Evolutionary conservation across 1,140 invertebrate genomes (phyloP), one percentile per base, ranked within the genome.

Genomic region (Lepidurus packardi): DNA sequence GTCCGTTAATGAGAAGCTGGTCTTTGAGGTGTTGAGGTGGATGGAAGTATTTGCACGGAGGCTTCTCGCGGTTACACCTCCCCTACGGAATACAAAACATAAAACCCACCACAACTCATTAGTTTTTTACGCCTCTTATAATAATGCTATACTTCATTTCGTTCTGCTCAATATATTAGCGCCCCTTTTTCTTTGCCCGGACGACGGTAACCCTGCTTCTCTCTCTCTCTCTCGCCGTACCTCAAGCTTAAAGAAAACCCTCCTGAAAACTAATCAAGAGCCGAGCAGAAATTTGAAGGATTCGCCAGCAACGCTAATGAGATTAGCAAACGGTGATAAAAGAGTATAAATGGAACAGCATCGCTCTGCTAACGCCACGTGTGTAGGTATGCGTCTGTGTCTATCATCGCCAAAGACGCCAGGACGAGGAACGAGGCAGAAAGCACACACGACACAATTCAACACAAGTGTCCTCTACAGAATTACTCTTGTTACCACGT

Each of bases 11-110:
- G 85, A 99, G 89, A 84, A 99, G 90, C 89, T 99, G 98, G 88
- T 99, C 98, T 89, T 99, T 98, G 81, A 99, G 90, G 87, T 99
- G 98, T 86, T 99, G 97, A 81, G 98, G 98, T 81, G 97, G 97
- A 89, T 99, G 98, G 87, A 99, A 97, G 88, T 99, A 99, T 90
- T 99, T 99, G 93, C 98, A 99, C 82, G 98, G 98, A 80, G 98
- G 98, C 85, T 99, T 99, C 87, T 99, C 98, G 84, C 98, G 91
- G 86, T 98, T 98, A 91, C 98, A 99, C 87, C 98, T 96, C 84
- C 97, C 98, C 98, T 99, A 83, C 86, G 80, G 75, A 79, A 43
- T 45, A 41, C 21, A 21, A 65, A 45, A 77, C 45, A 78, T 13
- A 73, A 11, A 73, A 73, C 45, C 13, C 13, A 76, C 44, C 16